Conservation (phyloP, 1,140 invertebrate genomes). For the Drosophila lacteicornis region DNA sequence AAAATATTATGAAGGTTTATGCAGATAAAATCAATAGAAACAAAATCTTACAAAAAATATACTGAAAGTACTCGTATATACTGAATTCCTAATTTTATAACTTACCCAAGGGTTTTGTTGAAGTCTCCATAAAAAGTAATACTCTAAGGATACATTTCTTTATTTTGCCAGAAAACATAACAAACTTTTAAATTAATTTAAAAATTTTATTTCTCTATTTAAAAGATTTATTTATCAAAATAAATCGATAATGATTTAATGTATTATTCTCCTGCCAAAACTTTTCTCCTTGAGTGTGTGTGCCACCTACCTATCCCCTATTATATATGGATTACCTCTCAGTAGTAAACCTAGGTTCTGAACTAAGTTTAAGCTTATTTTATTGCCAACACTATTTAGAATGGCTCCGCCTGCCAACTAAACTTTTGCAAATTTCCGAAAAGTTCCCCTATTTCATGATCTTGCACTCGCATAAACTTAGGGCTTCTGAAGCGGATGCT, state of each 20-base stretch:
- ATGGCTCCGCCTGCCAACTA: not conserved
- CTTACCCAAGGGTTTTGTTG: too few relatives aligned
- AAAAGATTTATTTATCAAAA: too few relatives aligned
- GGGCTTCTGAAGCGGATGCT: slow-evolving; percentile 37
- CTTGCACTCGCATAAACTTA: slow-evolving; percentile 40
- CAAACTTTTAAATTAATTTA: too few relatives aligned
- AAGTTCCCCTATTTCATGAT: slow-evolving; percentile 28
- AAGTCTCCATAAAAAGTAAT: too few relatives aligned
- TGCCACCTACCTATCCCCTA: not conserved
- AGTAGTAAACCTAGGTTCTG: not conserved
- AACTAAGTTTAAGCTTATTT: slow-evolving; percentile 25
- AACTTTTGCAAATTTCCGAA: slow-evolving; percentile 26
- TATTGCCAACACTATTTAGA: slow-evolving; percentile 16
- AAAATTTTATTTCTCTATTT: too few relatives aligned
- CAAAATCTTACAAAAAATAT: too few relatives aligned
- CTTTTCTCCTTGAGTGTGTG: not conserved
- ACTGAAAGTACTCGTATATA: too few relatives aligned
- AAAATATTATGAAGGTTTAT: slow-evolving; percentile 11
- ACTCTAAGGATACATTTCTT: too few relatives aligned
- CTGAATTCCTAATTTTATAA: too few relatives aligned
- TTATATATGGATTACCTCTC: slow-evolving; percentile 1
- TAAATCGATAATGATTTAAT: not conserved
- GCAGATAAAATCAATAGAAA: not conserved
- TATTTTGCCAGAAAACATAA: too few relatives aligned
- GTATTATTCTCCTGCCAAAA: not conserved